Evolutionary conservation across 2,797 vertebrate genomes (phyloP), one percentile per base, ranked within the genome.

Genomic region (Parotocinclus haroldoi): DNA sequence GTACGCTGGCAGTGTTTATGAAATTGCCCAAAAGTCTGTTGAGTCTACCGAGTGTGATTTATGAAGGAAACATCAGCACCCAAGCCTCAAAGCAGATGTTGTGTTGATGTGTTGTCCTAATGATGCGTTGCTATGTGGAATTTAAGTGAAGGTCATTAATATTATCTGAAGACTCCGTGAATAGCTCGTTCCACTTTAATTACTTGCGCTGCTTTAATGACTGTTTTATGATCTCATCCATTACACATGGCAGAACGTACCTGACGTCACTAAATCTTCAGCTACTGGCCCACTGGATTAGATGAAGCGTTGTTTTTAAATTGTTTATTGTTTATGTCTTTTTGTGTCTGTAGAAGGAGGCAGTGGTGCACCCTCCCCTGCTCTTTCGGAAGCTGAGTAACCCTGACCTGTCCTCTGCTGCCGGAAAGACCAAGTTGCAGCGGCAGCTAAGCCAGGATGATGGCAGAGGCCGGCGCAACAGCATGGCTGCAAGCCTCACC

Each of bases 371-470:
- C 1, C 87, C 93, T 79, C 88, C 92, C 0, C 86, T 98, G 79
- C 89, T 93, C 7, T 96, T 94, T 84, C 91, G 96, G 81, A 98
- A 98, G 81, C 86, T 98, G 75, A 98, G 96, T 80, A 98, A 98
- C 80, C 96, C 96, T 13, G 96, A 98, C 87, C 92, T 98, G 78
- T 91, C 91, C 58, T 90, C 93, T 3, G 92, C 93, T 7, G 83
- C 92, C 58, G 91, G 83, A 16, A 98, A 96, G 83, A 88, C 87
- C 79, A 98, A 96, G 74, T 90, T 98, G 58, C 93, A 96, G 60
- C 91, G 95, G 2, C 96, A 98, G 77, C 87, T 98, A 58, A 98
- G 96, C 78, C 95, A 98, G 76, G 96, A 98, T 69, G 96, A 98
- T 76, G 89, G 87, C 84, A 92, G 93, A 66, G 85, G 91, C 45